Conservation (phyloP, 35 echinoderm and acorn worm species). For the Lytechinus variegatus region DNA sequence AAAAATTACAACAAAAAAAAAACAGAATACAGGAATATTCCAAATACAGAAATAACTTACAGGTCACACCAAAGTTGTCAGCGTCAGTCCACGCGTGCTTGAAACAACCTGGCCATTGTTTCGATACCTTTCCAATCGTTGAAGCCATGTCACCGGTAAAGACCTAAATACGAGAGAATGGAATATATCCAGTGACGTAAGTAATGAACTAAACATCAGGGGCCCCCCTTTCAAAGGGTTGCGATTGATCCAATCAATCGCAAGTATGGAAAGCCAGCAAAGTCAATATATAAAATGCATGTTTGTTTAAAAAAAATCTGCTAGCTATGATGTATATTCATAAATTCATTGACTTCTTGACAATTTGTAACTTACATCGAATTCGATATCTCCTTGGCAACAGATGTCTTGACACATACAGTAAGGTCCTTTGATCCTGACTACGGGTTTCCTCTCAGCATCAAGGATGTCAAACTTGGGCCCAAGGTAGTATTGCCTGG, state of each 20-base stretch:
- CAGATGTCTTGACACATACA: constrained; percentile 75
- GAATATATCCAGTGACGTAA: no score
- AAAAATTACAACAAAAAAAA: no score
- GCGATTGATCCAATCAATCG: no score
- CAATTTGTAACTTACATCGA: constrained; percentile 54
- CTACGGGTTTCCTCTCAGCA: constrained; percentile 43
- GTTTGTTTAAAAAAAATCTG: no score
- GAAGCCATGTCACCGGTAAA: constrained; percentile 44
- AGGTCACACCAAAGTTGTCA: constrained; percentile 70
- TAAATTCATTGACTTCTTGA: no score
- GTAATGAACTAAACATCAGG: no score
- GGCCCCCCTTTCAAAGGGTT: no score
- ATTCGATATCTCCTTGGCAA: constrained; percentile 74
- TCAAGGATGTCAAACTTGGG: constrained; percentile 68
- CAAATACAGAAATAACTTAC: constrained; percentile 55
- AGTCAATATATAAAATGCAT: no score
- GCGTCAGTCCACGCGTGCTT: constrained; percentile 67
- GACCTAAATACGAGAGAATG: background rate
- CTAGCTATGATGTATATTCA: no score
- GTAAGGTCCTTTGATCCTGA: constrained; percentile 73
- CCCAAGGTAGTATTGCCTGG: constrained; percentile 10
- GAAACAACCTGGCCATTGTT: constrained; percentile 64
- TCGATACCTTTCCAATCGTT: constrained; percentile 55
- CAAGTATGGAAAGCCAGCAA: no score
- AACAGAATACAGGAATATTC: no score